phyloP scores from a whole-genome alignment of 2,888 invertebrate species.

The Crematogaster levior region DNA sequence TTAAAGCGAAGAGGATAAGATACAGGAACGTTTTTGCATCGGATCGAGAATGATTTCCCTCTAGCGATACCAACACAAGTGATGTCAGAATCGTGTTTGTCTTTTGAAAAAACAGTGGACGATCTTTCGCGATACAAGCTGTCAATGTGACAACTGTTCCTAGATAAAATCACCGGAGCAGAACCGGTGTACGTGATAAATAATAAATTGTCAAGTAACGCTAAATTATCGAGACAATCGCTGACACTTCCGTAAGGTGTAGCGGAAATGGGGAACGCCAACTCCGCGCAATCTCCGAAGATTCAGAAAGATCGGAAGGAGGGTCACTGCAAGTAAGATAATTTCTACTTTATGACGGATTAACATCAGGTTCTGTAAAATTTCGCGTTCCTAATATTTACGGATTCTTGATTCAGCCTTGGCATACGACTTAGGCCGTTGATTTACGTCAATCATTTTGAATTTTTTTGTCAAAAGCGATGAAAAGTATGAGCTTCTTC shows the following conservation, averaged over 20 bases:
- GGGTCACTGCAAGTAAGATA: conserved; percentile 59
- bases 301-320: conserved; percentile 53
- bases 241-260: background rate
- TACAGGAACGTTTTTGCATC: background rate
- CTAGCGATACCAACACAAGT: background rate
- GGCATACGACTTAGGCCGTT: background rate
- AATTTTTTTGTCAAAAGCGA: background rate
- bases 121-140: conserved; percentile 20
- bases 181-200: background rate
- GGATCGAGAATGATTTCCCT: background rate
- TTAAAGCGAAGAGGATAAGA: background rate
- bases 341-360: conserved; percentile 45
- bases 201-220: conserved; percentile 68
- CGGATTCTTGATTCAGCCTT: background rate
- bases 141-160: conserved; percentile 32
- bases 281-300: conserved; percentile 52
- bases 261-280: conserved; percentile 64
- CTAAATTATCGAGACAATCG: background rate
- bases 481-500: background rate
- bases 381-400: background rate
- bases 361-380: background rate
- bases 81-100: conserved; percentile 26
- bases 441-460: background rate
- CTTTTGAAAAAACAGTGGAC: conserved; percentile 43
- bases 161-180: background rate